Evolutionary conservation across 1,140 invertebrate genomes (phyloP).

Genomic region (Drosophila teissieri): DNA sequence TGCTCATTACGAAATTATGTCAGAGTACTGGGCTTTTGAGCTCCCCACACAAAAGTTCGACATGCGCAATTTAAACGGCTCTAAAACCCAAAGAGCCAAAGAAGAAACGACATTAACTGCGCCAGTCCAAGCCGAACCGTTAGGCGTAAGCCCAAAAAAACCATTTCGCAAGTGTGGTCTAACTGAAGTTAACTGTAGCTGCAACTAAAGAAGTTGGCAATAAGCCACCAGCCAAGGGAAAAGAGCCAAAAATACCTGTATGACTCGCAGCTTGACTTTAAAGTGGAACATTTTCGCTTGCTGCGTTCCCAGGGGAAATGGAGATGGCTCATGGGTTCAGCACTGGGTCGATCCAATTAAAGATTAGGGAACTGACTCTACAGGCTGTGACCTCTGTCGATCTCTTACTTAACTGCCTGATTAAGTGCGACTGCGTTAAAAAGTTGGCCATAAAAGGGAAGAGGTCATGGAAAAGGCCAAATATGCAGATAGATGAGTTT

Average conservation of each 20-base stretch:
- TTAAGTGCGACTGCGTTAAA: constrained; percentile 2
- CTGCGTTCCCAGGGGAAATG: constrained; percentile 27
- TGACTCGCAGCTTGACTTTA: constrained; percentile 13
- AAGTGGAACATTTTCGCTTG: constrained; percentile 25
- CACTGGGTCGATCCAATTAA: constrained; percentile 20
- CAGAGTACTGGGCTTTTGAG: constrained; percentile 16
- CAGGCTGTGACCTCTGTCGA: not conserved
- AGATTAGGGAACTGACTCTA: constrained; percentile 5
- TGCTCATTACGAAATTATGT: constrained; percentile 52
- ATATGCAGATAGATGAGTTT: not conserved
- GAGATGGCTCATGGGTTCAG: constrained; percentile 9
- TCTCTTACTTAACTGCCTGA: constrained; percentile 2
- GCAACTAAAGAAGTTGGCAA: constrained; percentile 26
- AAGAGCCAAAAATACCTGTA: constrained; percentile 36
- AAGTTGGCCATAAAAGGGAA: constrained; percentile 10
- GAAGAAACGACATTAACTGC: constrained; percentile 60
- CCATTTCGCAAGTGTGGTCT: constrained; percentile 51
- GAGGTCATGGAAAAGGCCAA: not conserved
- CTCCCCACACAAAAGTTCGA: constrained; percentile 26
- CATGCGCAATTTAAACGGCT: constrained; percentile 50
- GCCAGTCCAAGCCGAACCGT: constrained; percentile 53
- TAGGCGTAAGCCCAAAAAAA: constrained; percentile 45
- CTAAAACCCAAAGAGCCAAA: constrained; percentile 39
- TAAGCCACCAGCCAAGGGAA: constrained; percentile 43
- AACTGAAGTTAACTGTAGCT: constrained; percentile 54